Evolutionary conservation across 2,797 vertebrate species (phyloP).

Genomic region (Brachyrhaphis roseni): DNA sequence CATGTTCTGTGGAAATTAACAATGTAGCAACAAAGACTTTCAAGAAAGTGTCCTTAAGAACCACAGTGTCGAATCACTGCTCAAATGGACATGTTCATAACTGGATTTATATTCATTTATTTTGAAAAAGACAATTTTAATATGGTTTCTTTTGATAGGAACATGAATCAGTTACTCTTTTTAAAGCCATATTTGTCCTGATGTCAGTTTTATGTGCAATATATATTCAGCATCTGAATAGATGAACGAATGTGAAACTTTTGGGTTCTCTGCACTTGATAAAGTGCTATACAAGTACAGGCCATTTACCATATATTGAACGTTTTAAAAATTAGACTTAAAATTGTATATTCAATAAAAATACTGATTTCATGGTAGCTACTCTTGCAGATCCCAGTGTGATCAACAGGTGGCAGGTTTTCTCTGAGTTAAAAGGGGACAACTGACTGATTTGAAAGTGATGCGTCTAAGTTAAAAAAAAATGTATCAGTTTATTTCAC

Average conservation of each 20-base stretch:
- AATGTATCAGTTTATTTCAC: not conserved
- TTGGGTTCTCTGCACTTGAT: too few relatives aligned
- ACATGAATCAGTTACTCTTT: not conserved
- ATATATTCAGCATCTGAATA: too few relatives aligned
- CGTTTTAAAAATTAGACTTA: not conserved
- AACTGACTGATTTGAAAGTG: not conserved
- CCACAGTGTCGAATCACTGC: not conserved
- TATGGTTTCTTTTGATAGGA: not conserved
- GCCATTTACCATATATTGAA: not conserved
- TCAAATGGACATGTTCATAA: not conserved
- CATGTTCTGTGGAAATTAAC: not conserved
- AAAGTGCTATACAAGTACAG: too few relatives aligned
- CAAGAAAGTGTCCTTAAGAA: not conserved
- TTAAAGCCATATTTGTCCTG: not conserved
- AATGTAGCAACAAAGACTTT: not conserved
- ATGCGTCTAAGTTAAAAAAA: not conserved
- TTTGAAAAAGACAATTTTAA: not conserved
- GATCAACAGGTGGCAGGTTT: constrained; percentile 63
- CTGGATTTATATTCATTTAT: not conserved
- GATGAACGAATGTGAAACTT: too few relatives aligned
- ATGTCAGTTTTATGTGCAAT: not conserved
- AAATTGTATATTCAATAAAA: not conserved
- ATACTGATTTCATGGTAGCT: not conserved
- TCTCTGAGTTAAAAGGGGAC: not conserved
- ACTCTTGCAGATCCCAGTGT: not conserved